These are phyloP conservation scores for Istiophorus platypterus DNA, from an alignment of 2,113 vertebrate genomes.

Conservation along the genomic window DNA sequence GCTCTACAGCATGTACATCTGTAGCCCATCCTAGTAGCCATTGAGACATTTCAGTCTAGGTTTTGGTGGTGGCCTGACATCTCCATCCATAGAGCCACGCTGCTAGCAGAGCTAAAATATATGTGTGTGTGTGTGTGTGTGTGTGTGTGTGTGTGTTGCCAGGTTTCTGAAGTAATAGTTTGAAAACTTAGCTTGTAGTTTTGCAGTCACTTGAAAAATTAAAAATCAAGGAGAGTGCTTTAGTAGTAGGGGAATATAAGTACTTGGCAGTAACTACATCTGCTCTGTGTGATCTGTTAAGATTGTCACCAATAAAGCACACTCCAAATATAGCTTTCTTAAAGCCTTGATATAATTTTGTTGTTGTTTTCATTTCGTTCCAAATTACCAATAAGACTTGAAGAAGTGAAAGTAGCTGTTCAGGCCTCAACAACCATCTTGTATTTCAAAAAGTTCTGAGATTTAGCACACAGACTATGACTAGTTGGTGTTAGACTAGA, in stretches of 20 bases:
- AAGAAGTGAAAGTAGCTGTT: background rate
- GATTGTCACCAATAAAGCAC: background rate
- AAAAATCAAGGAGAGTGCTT: background rate
- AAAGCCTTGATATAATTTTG: constrained; percentile 1
- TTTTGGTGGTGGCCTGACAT: too few relatives aligned
- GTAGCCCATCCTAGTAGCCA: background rate
- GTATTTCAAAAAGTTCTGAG: background rate
- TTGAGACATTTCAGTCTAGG: background rate
- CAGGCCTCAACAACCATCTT: constrained; percentile 3
- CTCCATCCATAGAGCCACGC: too few relatives aligned
- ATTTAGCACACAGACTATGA: background rate
- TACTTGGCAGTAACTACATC: background rate
- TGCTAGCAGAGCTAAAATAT: background rate
- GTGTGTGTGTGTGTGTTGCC: background rate
- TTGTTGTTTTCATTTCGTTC: background rate
- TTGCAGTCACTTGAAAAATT: background rate
- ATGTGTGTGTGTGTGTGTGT: background rate
- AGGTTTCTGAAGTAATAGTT: background rate
- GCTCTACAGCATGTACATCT: background rate
- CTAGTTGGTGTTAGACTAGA: constrained; percentile 12
- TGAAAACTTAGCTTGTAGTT: background rate
- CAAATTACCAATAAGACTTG: background rate
- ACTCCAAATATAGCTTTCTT: background rate
- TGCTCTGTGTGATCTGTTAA: background rate
- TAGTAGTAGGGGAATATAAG: background rate